These are phyloP conservation scores for Arion vulgaris DNA, from an alignment of 1,140 invertebrate species.

Conservation along the genomic window DNA sequence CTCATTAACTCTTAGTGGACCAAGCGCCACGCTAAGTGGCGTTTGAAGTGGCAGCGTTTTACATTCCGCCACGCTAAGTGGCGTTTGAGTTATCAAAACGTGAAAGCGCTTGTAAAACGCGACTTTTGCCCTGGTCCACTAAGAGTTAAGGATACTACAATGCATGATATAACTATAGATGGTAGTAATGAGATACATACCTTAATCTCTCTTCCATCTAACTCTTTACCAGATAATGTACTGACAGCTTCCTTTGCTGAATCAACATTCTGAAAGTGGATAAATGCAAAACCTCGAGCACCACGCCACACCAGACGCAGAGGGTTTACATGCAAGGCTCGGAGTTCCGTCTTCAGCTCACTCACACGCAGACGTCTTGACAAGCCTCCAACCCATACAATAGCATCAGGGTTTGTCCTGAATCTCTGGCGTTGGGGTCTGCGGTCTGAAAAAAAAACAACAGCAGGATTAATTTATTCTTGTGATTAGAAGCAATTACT, in stretches of 20 bases:
- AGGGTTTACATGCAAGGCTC: constrained; percentile 60
- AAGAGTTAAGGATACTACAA: too few relatives aligned
- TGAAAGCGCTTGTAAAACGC: too few relatives aligned
- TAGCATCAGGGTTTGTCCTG: constrained; percentile 47
- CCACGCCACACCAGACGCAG: constrained; percentile 66
- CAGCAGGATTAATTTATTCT: too few relatives aligned
- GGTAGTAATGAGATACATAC: too few relatives aligned
- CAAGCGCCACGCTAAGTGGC: too few relatives aligned
- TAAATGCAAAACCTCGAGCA: constrained; percentile 60
- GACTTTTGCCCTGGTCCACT: too few relatives aligned
- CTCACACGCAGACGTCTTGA: constrained; percentile 61
- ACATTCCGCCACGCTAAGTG: too few relatives aligned
- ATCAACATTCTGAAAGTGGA: constrained; percentile 58
- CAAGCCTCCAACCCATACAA: constrained; percentile 63
- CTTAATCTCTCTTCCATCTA: constrained; percentile 58
- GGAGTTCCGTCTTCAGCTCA: constrained; percentile 61
- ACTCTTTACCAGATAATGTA: constrained; percentile 53
- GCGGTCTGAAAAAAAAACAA: constrained; percentile 24
- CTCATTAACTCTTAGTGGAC: too few relatives aligned
- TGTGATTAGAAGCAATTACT: too few relatives aligned
- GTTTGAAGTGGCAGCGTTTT: too few relatives aligned
- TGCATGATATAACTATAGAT: too few relatives aligned
- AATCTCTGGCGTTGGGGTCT: constrained; percentile 46
- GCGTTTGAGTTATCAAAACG: too few relatives aligned
- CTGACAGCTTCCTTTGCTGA: constrained; percentile 56